Conservation (phyloP, 2,888 invertebrate genomes). For the Alviniconcha strummeri region DNA sequence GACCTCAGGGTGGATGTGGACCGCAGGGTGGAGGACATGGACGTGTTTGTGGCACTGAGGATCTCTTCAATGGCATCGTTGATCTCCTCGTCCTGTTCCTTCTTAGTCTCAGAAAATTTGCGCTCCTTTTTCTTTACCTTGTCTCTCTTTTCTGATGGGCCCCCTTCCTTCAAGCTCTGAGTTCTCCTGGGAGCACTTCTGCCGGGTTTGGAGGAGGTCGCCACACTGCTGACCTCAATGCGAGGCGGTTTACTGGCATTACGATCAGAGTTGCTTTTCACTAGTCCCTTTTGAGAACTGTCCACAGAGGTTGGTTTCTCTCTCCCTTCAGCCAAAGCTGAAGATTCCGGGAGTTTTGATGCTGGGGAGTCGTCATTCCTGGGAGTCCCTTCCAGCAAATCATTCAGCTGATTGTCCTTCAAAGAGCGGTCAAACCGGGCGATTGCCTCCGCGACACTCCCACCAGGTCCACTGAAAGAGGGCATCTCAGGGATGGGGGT, state of each 20-base stretch:
- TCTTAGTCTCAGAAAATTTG: slow-evolving; percentile 57
- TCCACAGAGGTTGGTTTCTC: neutral
- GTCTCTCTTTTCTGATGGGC: neutral
- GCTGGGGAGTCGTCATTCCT: neutral
- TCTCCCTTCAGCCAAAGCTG: neutral
- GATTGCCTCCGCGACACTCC: slow-evolving; percentile 57
- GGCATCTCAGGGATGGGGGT: slow-evolving; percentile 63
- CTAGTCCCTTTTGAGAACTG: neutral
- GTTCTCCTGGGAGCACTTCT: slow-evolving; percentile 6
- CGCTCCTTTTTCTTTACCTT: slow-evolving; percentile 46
- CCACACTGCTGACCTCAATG: neutral
- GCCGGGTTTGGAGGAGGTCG: neutral
- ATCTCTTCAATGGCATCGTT: slow-evolving; percentile 69
- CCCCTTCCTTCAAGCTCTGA: slow-evolving; percentile 29
- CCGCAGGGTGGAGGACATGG: slow-evolving; percentile 49
- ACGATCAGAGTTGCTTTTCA: neutral
- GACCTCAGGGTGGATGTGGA: slow-evolving; percentile 42
- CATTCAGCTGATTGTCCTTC: slow-evolving; percentile 53
- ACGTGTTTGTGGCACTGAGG: slow-evolving; percentile 57
- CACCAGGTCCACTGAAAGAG: slow-evolving; percentile 43
- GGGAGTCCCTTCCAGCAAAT: slow-evolving; percentile 48
- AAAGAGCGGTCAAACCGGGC: slow-evolving; percentile 57
- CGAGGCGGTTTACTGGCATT: slow-evolving; percentile 2
- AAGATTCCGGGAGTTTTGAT: neutral
- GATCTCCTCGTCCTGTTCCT: slow-evolving; percentile 57